Evolutionary conservation across 2,797 vertebrate species (phyloP), one percentile per base, ranked within the genome.

Genomic region (Cygnus olor): DNA sequence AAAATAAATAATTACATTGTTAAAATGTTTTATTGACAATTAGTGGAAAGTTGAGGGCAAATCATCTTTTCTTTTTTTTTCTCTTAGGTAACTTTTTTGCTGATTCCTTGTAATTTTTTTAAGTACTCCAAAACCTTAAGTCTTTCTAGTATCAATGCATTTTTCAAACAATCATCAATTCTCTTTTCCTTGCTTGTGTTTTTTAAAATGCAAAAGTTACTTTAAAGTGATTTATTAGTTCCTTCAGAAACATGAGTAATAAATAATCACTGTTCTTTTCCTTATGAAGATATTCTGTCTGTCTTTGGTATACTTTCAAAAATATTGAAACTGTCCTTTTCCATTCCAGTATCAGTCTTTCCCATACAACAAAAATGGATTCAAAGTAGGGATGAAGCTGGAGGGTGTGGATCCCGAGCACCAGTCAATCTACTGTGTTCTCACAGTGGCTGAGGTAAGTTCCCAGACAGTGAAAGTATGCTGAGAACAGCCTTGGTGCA

Each of bases 371-470:
- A 98, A 98, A 96, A 99, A 98, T 2, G 98, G 98, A 42, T 99
- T 99, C 96, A 98, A 98, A 90, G 97, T 98, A 9, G 98, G 98
- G 73, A 98, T 98, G 98, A 98, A 98, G 79, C 94, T 99, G 81
- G 98, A 99, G 96, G 98, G 98, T 0, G 97, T 99, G 81, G 98
- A 99, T 90, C 98, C 98, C 0, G 98, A 98, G 56, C 98, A 98
- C 76, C 98, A 98, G 40, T 98, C 98, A 0, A 98, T 98, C 93
- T 98, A 98, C 86, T 99, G 98, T 30, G 98, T 98, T 65, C 98
- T 99, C 49, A 98, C 98, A 0, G 98, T 99, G 73, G 97, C 98
- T 3, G 98, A 99, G 98, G 98, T 99, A 53, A 94, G 97, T 14
- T 24, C 32, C 53, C 30, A 30, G 53, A 45, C 8, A 22, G 34